These are phyloP conservation scores for Nyctibius bracteatus DNA, from an alignment of 2,113 vertebrate species.

Conservation along the genomic window DNA sequence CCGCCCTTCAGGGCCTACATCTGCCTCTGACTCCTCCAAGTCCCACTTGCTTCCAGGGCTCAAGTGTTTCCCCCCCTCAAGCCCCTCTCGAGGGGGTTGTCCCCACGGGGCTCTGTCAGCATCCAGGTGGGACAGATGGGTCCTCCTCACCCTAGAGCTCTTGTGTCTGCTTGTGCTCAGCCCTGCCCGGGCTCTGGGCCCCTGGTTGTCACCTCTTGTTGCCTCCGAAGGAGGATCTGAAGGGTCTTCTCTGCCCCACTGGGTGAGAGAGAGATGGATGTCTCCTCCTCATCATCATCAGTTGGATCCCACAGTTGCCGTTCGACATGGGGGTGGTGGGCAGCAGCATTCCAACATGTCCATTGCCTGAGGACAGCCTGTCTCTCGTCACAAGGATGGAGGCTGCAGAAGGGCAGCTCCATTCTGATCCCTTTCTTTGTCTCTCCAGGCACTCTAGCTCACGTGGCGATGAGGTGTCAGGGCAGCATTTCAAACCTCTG, in stretches of 20 bases:
- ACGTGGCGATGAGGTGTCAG: neutral
- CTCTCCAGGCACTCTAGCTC: neutral
- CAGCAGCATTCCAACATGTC: neutral
- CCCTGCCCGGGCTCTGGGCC: neutral
- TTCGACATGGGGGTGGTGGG: fast-evolving
- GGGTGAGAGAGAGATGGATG: fast-evolving
- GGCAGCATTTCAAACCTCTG: fast-evolving
- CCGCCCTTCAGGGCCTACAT: neutral
- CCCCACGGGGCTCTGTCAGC: neutral
- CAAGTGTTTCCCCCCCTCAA: no score
- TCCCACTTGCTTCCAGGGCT: neutral
- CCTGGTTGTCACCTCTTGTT: neutral
- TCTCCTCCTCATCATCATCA: fast-evolving
- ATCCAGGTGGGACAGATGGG: neutral
- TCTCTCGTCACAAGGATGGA: fast-evolving
- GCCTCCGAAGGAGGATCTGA: neutral
- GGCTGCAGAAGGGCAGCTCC: neutral
- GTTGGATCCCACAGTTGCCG: fast-evolving
- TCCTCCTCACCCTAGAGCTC: neutral
- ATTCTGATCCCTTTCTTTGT: neutral
- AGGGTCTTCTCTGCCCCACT: neutral
- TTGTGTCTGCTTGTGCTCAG: neutral
- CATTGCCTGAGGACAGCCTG: neutral
- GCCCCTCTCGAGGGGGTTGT: fast-evolving
- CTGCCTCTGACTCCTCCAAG: no score